A percentile compares a stretch with the other conserved stretches of the same genome.
Conservation (phyloP, 1,140 invertebrate genomes). For the Drosophila pseudoobscura region DNA sequence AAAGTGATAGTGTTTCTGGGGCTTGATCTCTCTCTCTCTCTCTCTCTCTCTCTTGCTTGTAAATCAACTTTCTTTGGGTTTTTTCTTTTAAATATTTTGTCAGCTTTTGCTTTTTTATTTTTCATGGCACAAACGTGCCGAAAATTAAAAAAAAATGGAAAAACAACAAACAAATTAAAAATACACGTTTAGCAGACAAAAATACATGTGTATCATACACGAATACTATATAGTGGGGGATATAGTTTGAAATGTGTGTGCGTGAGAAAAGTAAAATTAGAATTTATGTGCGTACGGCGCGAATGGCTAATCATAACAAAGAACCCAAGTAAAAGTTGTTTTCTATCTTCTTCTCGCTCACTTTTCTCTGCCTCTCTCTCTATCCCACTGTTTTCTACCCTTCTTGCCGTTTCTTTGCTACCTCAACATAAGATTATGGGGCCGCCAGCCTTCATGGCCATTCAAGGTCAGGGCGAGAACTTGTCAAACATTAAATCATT, state of each 20-base stretch:
- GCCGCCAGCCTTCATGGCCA: neutral
- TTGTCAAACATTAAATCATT: conserved; percentile 32
- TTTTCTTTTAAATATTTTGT: conserved; percentile 21
- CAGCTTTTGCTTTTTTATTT: conserved; percentile 19
- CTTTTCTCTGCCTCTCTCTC: conserved; percentile 5
- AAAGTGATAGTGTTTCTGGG: conserved; percentile 55
- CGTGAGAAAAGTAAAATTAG: conserved; percentile 75
- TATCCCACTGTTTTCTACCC: conserved; percentile 11
- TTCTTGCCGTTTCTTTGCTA: conserved; percentile 31
- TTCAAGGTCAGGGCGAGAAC: conserved; percentile 33
- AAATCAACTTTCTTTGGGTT: conserved; percentile 49
- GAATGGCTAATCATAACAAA: conserved; percentile 81
- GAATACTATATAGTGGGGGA: neutral
- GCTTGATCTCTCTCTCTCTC: conserved; percentile 19
- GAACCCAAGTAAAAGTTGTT: conserved; percentile 54
- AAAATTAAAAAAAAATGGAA: conserved; percentile 17
- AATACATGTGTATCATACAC: conserved; percentile 14
- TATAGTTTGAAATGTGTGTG: conserved; percentile 30
- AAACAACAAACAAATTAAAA: conserved; percentile 47
- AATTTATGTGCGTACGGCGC: conserved; percentile 76
- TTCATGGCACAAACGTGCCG: conserved; percentile 4
- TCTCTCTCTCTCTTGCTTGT: conserved; percentile 22
- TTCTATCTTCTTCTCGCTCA: conserved; percentile 33
- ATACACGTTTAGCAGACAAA: conserved; percentile 47
- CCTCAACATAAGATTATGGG: conserved; percentile 34